phyloP scores from a whole-genome alignment of 1,140 invertebrate genomes.

The Brachionus koreanus region DNA sequence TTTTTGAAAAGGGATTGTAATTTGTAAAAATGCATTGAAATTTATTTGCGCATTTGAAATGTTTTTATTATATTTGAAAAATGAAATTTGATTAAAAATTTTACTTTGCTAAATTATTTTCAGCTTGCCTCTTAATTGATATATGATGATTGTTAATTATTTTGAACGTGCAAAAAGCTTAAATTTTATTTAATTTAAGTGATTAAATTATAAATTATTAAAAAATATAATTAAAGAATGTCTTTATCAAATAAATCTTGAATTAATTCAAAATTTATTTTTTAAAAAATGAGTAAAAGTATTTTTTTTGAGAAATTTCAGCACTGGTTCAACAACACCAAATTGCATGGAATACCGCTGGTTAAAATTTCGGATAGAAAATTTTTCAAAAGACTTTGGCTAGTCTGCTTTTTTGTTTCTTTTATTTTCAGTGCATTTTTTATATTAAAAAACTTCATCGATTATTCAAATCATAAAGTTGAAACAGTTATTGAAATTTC shows the following conservation, averaged over 20 bases:
- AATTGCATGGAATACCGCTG: not conserved
- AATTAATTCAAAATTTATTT: not conserved
- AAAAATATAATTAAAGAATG: not conserved
- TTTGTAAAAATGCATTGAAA: too few species aligned
- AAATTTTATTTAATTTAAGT: too few species aligned
- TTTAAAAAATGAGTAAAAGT: not conserved
- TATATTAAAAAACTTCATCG: not conserved
- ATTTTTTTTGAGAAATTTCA: not conserved
- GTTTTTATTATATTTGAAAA: too few species aligned
- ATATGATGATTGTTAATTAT: not conserved
- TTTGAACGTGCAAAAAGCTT: too few species aligned
- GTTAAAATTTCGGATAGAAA: not conserved
- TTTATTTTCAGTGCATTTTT: not conserved
- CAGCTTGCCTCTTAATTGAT: too few species aligned
- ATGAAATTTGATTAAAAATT: too few species aligned
- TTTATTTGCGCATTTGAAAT: too few species aligned
- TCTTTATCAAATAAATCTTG: not conserved
- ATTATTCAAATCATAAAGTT: constrained; percentile 12
- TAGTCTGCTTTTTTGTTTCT: not conserved
- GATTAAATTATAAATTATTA: not conserved
- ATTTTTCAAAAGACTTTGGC: not conserved
- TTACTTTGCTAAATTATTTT: too few species aligned
- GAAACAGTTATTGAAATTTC: constrained; percentile 29
- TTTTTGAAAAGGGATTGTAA: too few species aligned
- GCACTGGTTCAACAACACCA: constrained; percentile 12